A percentile compares a stretch with the other conserved stretches of the same genome.
These are phyloP conservation scores for Branchipolynoe longqiensis DNA, from an alignment of 2,888 invertebrate species.

Conservation along the genomic window DNA sequence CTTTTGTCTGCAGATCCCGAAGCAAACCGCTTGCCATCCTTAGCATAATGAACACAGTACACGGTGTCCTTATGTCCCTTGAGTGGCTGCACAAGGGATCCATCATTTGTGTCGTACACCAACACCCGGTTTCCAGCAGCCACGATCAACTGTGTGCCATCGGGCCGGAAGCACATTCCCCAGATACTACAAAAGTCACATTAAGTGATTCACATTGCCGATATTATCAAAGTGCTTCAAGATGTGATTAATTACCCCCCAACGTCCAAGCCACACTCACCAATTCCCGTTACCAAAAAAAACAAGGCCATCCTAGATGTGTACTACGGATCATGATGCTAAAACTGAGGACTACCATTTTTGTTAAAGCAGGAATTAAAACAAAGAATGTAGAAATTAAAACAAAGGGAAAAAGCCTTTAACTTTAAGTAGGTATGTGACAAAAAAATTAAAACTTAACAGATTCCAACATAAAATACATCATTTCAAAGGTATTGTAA, in stretches of 20 bases:
- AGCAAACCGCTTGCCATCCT: slow-evolving; percentile 97
- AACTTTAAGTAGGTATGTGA: no score
- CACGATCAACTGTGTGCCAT: slow-evolving; percentile 95
- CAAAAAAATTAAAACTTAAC: no score
- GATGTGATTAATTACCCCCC: no score
- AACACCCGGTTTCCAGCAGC: slow-evolving; percentile 97
- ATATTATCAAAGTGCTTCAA: no score
- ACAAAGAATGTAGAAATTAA: no score
- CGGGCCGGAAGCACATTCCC: slow-evolving; percentile 96
- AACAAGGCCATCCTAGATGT: no score
- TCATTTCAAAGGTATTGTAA: no score
- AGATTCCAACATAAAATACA: no score
- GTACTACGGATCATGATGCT: not conserved
- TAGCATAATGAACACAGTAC: slow-evolving; percentile 94
- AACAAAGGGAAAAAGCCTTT: no score
- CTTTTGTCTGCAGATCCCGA: slow-evolving; percentile 98
- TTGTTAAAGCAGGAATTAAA: not conserved
- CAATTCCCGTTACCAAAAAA: no score
- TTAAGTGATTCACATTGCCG: no score
- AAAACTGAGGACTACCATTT: not conserved
- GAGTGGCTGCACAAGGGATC: slow-evolving; percentile 93
- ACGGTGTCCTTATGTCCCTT: slow-evolving; percentile 98
- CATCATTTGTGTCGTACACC: slow-evolving; percentile 95
- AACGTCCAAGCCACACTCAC: no score
- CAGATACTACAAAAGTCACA: slow-evolving; percentile 90